phyloP scores from a whole-genome alignment of 2,888 invertebrate species.

The Drosophila demipolita region DNA sequence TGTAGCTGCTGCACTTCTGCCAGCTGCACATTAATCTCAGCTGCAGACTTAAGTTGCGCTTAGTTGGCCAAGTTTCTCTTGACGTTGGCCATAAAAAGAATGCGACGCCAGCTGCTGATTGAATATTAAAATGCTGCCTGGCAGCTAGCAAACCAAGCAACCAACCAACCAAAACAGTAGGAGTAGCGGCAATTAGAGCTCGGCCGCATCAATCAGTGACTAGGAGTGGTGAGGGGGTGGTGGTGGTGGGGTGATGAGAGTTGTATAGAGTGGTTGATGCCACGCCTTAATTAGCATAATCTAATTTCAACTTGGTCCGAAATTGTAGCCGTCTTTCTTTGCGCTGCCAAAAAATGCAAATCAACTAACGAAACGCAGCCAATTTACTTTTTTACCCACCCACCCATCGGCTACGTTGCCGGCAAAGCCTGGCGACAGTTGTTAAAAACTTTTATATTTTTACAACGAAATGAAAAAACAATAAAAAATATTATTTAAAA shows the following conservation, averaged over 20 bases:
- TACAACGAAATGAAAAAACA: conserved; percentile 78
- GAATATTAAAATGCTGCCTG: conserved; percentile 72
- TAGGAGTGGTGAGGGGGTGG: too few species aligned
- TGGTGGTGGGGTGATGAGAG: background rate
- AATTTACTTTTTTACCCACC: conserved; percentile 25
- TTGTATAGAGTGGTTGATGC: conserved; percentile 8
- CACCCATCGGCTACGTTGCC: background rate
- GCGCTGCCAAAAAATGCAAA: conserved; percentile 66
- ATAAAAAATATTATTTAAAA: conserved; percentile 61
- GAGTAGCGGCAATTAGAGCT: conserved; percentile 61
- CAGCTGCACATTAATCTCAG: conserved; percentile 65
- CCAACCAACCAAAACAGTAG: conserved; percentile 1
- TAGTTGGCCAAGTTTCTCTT: conserved; percentile 46
- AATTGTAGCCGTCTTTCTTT: conserved; percentile 30
- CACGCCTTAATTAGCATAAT: conserved; percentile 82
- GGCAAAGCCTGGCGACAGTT: conserved; percentile 55
- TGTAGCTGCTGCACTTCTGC: conserved; percentile 47
- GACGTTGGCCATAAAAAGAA: conserved; percentile 55
- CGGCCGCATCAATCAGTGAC: conserved; percentile 68
- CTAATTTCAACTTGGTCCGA: conserved; percentile 78
- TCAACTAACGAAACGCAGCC: conserved; percentile 52
- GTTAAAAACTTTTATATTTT: conserved; percentile 76
- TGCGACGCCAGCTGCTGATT: conserved; percentile 70
- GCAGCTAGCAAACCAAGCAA: background rate
- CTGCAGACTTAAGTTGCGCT: conserved; percentile 38